Conservation (phyloP, 2,888 invertebrate species). For the Oeneis ivallda region DNA sequence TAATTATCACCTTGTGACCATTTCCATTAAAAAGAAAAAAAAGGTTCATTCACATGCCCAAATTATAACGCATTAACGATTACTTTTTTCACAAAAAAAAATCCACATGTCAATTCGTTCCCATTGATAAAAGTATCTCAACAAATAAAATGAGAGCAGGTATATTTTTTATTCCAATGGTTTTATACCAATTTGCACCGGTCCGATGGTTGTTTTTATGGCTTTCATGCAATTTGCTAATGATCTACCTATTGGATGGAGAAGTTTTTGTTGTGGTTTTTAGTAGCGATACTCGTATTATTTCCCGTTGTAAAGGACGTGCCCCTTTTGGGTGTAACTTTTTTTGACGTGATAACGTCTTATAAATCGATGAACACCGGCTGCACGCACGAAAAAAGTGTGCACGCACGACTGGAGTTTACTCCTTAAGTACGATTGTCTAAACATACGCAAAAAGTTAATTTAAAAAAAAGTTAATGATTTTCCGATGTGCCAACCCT, state of each 20-base stretch:
- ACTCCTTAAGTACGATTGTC: no score
- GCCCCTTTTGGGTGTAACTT: no score
- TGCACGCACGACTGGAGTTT: no score
- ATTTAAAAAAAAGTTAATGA: no score
- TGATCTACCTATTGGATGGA: constrained; percentile 68
- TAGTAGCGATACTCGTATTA: background rate
- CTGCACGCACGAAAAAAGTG: no score
- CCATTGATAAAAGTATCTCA: constrained; percentile 57
- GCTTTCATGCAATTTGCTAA: constrained; percentile 67
- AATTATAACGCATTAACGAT: constrained; percentile 64
- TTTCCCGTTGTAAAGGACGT: constrained; percentile 1
- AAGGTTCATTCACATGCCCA: constrained; percentile 47
- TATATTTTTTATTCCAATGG: constrained; percentile 39
- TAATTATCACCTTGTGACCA: constrained; percentile 21
- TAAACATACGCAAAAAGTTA: no score
- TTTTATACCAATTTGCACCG: constrained; percentile 69
- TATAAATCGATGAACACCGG: no score
- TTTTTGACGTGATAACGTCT: no score
- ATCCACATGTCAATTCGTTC: constrained; percentile 65
- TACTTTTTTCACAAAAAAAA: constrained; percentile 42
- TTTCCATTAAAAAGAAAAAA: constrained; percentile 31
- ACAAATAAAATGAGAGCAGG: constrained; percentile 26
- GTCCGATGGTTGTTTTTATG: constrained; percentile 64
- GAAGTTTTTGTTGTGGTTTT: constrained; percentile 44
- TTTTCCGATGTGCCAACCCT: no score